Evolutionary conservation across 2,113 vertebrate genomes (phyloP), one percentile per base, ranked within the genome.

Genomic region (Gymnocephalus cernua): DNA sequence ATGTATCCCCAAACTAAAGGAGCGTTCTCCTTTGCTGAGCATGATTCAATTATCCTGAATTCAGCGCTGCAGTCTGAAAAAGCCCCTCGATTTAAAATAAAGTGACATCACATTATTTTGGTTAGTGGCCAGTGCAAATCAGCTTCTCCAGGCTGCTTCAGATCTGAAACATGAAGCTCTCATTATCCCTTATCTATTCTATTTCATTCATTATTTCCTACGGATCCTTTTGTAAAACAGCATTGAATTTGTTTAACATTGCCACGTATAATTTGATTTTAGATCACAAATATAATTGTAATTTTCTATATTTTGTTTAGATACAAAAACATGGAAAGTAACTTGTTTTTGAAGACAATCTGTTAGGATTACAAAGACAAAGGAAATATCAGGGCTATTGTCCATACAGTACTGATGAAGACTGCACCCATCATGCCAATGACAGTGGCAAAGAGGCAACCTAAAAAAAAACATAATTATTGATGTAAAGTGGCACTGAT

Each of bases 31-130:
- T 53, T 66, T 9, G 32, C 51, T 4, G 69, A 73, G 75, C 57
- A 2, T 2, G 48, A 65, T 54, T 73, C 41, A 10, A 41, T 45
- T 13, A 79, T 85, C 84, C 86, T 86, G 83, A 89, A 85, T 66
- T 74, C 69, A 73, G 67, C 12, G 66, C 54, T 41, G 70, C 70
- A 61, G 71, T 83, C 50, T 69, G 79, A 79, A 85, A 82, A 88
- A 89, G 81, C 86, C 86, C 79, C 82, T 44, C 6, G 80, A 86
- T 70, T 88, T 41, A 62, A 78, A 85, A 68, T 88, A 90, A 93
- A 93, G 80, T 91, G 88, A 90, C 86, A 92, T 91, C 90, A 90
- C 87, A 68, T 90, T 78, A 68, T 90, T 92, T 92, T 91, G 88
- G 92, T 89, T 86, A 62, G 88, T 79, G 90, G 88, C 82, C 85